Base-by-base conservation (phyloP, 2,797 vertebrate species). In the Pelodytes ibericus region DNA sequence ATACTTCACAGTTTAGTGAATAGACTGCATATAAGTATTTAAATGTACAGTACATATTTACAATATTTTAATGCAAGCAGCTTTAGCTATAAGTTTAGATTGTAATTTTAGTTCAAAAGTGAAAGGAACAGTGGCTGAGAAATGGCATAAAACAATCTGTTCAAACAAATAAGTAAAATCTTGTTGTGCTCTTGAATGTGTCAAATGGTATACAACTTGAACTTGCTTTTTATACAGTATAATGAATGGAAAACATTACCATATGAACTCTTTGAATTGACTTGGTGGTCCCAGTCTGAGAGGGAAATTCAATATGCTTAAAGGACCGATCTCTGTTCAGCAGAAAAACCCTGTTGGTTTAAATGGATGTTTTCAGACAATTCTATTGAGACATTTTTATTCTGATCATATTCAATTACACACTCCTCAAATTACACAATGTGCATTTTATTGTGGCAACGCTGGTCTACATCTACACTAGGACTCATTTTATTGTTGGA, bases 221-320 rank as follows among this genome's bases (percentile, higher is more conserved):
- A 44, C 33, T 18, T 44, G 30, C 25, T 65, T 49, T 65, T 20
- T 65, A 27, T 66, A 77, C 41, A 65, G 44, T 66, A 72, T 66
- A 65, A 60, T 77, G 67, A 77, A 65, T 65, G 22, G 29, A 77
- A 71, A 72, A 16, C 53, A 71, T 64, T 72, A 72, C 74, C 62
- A 77, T 60, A 66, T 77, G 69, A 66, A 66, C 60, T 77, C 27
- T 72, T 77, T 77, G 51, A 77, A 71, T 56, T 63, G 31, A 51
- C 53, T 29, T 72, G 61, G 75, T 77, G 75, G 75, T 77, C 75
- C 24, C 22, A 66, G 39, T 26, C 26, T 8, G 58, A 58, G 44
- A 24, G 11, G 26, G 75, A 47, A 77, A 77, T 71, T 47, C 26
- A 64, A 77, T 77, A 71, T 33, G 29, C 61, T 71, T 71, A 68